These are phyloP conservation scores for Spea bombifrons DNA, from an alignment of 2,113 vertebrate species.

Conservation along the genomic window DNA sequence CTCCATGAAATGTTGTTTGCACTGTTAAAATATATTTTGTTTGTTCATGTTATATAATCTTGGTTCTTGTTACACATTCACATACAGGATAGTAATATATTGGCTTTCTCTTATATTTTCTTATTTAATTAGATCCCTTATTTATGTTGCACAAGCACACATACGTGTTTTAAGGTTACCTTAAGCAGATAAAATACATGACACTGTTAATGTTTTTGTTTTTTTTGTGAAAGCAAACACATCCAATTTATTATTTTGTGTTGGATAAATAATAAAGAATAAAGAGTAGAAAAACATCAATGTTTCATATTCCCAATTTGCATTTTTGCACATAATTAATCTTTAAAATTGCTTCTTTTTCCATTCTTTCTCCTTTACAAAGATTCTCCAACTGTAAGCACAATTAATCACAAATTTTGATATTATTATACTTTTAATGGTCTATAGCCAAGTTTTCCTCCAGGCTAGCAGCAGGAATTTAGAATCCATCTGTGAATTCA, in stretches of 20 bases:
- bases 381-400: constrained; percentile 27
- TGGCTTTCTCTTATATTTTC: too few relatives aligned
- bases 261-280: not conserved
- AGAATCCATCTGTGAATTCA: constrained; percentile 36
- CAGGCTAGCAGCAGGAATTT: constrained; percentile 30
- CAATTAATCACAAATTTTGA: constrained; percentile 42
- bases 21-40: too few relatives aligned
- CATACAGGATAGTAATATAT: too few relatives aligned
- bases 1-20: too few relatives aligned
- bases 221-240: not conserved
- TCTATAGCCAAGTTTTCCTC: constrained; percentile 28
- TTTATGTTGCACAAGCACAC: too few relatives aligned
- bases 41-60: too few relatives aligned
- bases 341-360: constrained; percentile 10
- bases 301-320: not conserved
- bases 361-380: not conserved
- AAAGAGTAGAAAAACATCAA: not conserved
- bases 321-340: constrained; percentile 10
- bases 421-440: constrained; percentile 37
- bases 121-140: too few relatives aligned
- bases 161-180: too few relatives aligned
- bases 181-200: too few relatives aligned
- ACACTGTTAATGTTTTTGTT: too few relatives aligned
- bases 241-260: not conserved
- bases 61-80: too few relatives aligned